Evolutionary conservation across 2,113 vertebrate species (phyloP), one percentile per base, ranked within the genome.

Genomic region (Stigmatopora argus): DNA sequence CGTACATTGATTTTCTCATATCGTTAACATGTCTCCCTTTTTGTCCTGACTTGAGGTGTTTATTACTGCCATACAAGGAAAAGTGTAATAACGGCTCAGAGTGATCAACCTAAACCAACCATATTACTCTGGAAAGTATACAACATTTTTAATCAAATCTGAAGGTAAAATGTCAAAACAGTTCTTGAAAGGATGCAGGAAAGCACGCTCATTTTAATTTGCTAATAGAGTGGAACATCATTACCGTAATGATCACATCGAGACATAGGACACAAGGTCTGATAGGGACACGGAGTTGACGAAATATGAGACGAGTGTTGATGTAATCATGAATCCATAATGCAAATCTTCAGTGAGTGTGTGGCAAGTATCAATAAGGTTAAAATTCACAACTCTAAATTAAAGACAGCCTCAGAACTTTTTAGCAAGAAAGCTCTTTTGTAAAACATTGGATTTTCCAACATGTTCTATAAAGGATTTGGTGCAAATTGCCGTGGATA

Each of bases 101-200:
- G 75, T 73, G 85, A 79, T 87, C 86, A 75, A 87, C 82, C 83
- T 82, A 71, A 83, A 73, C 41, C 31, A 49, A 77, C 75, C 10
- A 18, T 52, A 48, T 73, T 72, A 73, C 75, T 82, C 72, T 67
- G 72, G 67, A 74, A 84, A 87, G 82, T 87, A 78, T 77, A 72
- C 74, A 69, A 78, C 71, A 74, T 62, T 78, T 84, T 84, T 86
- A 87, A 87, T 87, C 76, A 78, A 83, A 86, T 82, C 80, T 80
- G 71, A 81, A 73, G 59, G 74, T 84, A 82, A 85, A 23, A 80
- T 74, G 74, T 65, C 65, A 82, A 86, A 84, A 83, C 75, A 83
- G 71, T 78, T 78, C 81, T 84, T 74, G 58, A 78, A 84, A 74
- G 66, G 58, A 73, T 75, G 67, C 65, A 71, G 66, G 63, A 70